A percentile compares a stretch with the other conserved stretches of the same genome.
These are phyloP conservation scores for Anisognathus igniventris DNA, from an alignment of 2,797 vertebrate genomes.

Conservation along the genomic window DNA sequence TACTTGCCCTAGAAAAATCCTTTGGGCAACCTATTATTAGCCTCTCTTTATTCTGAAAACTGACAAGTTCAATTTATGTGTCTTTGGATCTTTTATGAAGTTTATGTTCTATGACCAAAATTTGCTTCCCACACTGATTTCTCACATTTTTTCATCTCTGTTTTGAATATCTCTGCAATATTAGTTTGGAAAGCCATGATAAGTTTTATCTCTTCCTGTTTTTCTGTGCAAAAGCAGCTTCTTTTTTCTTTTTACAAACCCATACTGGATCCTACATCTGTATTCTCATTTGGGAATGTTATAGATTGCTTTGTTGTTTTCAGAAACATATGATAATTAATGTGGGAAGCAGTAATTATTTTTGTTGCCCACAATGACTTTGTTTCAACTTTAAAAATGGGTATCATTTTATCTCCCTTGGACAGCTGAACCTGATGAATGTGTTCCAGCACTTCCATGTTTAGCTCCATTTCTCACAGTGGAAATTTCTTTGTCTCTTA, in stretches of 20 bases:
- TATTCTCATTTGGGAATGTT: background rate
- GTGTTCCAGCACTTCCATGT: background rate
- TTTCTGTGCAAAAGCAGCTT: background rate
- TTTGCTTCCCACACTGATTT: conserved; percentile 34
- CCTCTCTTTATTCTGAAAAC: background rate
- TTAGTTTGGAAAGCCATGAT: background rate
- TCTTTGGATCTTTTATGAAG: background rate
- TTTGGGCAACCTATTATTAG: conserved; percentile 35
- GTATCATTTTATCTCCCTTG: background rate
- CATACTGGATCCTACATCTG: background rate
- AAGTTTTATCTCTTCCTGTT: conserved; percentile 28
- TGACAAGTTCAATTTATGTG: conserved; percentile 6
- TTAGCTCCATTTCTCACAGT: background rate
- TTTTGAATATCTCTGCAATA: conserved; percentile 9
- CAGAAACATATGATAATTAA: background rate
- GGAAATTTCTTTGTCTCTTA: background rate
- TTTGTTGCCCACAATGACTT: background rate
- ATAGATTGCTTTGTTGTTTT: background rate
- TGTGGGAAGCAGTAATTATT: background rate
- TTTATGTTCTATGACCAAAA: background rate
- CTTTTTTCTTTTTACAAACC: background rate
- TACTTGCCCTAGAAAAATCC: conserved; percentile 17
- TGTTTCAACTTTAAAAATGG: background rate
- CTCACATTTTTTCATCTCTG: background rate
- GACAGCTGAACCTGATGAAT: background rate